Base-by-base conservation (phyloP, 2,888 invertebrate genomes). In the Trimorus sp. region DNA sequence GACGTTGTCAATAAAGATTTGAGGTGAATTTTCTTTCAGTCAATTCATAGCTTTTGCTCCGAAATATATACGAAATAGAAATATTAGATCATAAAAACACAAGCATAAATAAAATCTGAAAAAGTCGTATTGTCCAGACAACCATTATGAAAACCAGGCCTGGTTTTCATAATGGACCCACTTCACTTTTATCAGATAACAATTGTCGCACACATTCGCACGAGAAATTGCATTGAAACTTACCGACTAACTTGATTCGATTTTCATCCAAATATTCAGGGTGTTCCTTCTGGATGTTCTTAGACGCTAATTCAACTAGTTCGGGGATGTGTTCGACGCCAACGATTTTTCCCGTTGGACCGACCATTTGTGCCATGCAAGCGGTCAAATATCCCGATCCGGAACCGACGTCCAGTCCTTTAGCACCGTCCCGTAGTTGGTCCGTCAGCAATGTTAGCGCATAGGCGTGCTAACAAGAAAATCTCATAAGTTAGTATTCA, bases 361-460 rank as follows among this genome's bases (percentile, higher is more conserved):
- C 93, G 51, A 93, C 94, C 94, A 94, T 93, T 38, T 91, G 87
- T 3, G 92, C 93, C 93, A 94, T 93, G 83, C 93, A 94, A 7
- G 93, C 93, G 0, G 94, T 93, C 37, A 94, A 89, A 86, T 94
- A 94, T 8, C 94, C 94, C 69, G 93, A 93, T 7, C 94, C 94
- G 11, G 93, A 94, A 11, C 94, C 94, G 63, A 94, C 93, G 87
- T 94, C 94, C 71, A 94, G 88, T 9, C 92, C 93, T 83, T 89
- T 92, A 14, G 92, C 91, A 6, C 93, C 94, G 88, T 92, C 85
- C 86, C 88, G 83, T 60, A 98, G 92, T 84, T 97, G 96, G 85
- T 96, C 95, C 85, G 95, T 95, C 58, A 98, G 93, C 83, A 95
- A 93, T 91, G 98, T 97, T 88, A 98, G 92, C 12, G 98, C 98